Evolutionary conservation across 2,113 vertebrate genomes (phyloP).

Genomic region (Phaethon lepturus): DNA sequence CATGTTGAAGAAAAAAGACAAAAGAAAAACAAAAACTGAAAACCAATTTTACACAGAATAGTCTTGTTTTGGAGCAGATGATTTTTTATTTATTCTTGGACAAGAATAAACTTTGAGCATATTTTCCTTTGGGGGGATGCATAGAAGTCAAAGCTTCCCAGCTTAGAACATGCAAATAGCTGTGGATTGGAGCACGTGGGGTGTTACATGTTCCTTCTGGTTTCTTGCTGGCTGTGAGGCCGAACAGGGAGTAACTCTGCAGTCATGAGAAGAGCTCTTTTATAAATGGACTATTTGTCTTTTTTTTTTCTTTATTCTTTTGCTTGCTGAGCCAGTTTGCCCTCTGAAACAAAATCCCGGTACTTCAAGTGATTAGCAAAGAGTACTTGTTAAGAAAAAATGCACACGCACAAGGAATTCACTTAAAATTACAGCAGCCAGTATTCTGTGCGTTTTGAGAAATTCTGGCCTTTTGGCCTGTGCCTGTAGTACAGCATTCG

Average conservation of each 20-base stretch:
- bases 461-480: background rate
- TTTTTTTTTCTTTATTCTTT: background rate
- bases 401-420: background rate
- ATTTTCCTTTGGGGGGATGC: background rate
- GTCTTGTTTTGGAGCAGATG: background rate
- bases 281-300: background rate
- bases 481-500: background rate
- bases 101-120: constrained; percentile 27
- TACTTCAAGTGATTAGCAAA: background rate
- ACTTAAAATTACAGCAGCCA: background rate
- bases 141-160: background rate
- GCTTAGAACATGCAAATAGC: background rate
- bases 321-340: background rate
- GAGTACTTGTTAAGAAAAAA: background rate
- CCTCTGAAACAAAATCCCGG: background rate
- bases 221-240: background rate
- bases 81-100: constrained; percentile 52
- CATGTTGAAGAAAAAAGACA: background rate
- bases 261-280: background rate
- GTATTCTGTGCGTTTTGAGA: background rate
- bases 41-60: background rate
- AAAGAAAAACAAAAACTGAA: background rate
- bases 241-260: background rate
- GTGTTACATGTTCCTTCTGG: background rate
- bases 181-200: background rate